Evolutionary conservation across 2,113 vertebrate species (phyloP).

Genomic region (Nycticebus coucang): DNA sequence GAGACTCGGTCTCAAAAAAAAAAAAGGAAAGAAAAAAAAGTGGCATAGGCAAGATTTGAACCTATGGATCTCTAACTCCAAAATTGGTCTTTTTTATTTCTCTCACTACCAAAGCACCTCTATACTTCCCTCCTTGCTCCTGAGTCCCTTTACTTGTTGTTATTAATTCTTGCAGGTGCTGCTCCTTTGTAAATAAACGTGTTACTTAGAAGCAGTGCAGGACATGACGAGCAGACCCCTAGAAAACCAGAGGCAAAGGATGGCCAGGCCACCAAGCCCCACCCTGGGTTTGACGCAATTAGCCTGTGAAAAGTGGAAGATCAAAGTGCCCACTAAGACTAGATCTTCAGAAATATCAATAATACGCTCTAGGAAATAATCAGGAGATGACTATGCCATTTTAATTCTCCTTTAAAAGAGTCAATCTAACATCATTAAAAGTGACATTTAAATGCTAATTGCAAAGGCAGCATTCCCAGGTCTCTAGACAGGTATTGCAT

Average conservation of each 20-base stretch:
- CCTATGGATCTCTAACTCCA: not conserved
- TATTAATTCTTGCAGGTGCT: not conserved
- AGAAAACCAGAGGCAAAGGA: not conserved
- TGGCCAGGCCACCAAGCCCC: not conserved
- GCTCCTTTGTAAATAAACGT: not conserved
- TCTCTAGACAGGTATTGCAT: conserved; percentile 72
- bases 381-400: conserved; percentile 44
- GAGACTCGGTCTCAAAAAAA: too few relatives aligned
- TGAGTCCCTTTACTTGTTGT: not conserved
- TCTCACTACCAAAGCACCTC: not conserved
- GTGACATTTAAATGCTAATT: conserved; percentile 79
- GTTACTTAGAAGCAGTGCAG: not conserved
- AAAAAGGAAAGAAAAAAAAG: not conserved
- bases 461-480: conserved; percentile 50
- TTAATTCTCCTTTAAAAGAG: conserved; percentile 71
- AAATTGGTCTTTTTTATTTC: not conserved
- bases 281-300: not conserved
- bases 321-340: conserved; percentile 21
- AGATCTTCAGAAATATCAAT: conserved; percentile 53
- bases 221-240: not conserved
- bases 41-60: not conserved
- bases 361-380: conserved; percentile 48
- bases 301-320: not conserved
- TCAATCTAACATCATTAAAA: conserved; percentile 74
- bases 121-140: not conserved